Conservation (phyloP, 53 echinoderm and acorn worm species). For the Henricia sp. region DNA sequence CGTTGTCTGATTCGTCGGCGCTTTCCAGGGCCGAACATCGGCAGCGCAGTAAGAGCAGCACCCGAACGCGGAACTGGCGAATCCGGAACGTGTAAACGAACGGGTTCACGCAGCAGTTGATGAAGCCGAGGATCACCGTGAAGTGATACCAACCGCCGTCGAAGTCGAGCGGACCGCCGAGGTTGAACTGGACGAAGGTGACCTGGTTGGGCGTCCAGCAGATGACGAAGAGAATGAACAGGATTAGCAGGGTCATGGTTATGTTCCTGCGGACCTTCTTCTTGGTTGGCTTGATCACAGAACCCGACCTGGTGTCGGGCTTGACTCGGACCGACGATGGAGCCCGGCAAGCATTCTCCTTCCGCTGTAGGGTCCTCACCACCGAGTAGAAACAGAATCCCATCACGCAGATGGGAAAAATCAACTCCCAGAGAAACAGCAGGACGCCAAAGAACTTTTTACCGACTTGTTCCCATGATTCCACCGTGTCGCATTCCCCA, state of each 20-base stretch:
- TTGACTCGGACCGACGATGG: constrained; percentile 32
- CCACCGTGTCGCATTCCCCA: constrained; percentile 49
- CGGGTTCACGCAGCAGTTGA: constrained; percentile 84
- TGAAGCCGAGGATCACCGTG: constrained; percentile 80
- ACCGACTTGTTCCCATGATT: constrained; percentile 58
- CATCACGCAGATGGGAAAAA: constrained; percentile 74
- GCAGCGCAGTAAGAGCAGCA: constrained; percentile 60
- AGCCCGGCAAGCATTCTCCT: constrained; percentile 44
- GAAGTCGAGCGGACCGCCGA: constrained; percentile 77
- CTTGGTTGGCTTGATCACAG: constrained; percentile 3
- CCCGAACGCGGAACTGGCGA: constrained; percentile 77
- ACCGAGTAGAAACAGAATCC: constrained; percentile 68
- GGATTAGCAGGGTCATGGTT: constrained; percentile 76
- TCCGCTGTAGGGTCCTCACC: constrained; percentile 65
- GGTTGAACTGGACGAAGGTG: constrained; percentile 83
- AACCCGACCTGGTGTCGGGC: constrained; percentile 7
- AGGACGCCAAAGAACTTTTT: constrained; percentile 62
- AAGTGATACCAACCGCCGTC: constrained; percentile 82
- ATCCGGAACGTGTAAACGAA: constrained; percentile 83
- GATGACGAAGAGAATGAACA: constrained; percentile 81
- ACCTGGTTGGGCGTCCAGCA: constrained; percentile 93
- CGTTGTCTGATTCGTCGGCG: constrained; percentile 38
- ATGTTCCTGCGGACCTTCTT: constrained; percentile 62
- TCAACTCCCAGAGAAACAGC: constrained; percentile 77
- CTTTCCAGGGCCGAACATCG: background rate